Evolutionary conservation across 2,888 invertebrate species (phyloP).

Genomic region (Oscheius sp.): DNA sequence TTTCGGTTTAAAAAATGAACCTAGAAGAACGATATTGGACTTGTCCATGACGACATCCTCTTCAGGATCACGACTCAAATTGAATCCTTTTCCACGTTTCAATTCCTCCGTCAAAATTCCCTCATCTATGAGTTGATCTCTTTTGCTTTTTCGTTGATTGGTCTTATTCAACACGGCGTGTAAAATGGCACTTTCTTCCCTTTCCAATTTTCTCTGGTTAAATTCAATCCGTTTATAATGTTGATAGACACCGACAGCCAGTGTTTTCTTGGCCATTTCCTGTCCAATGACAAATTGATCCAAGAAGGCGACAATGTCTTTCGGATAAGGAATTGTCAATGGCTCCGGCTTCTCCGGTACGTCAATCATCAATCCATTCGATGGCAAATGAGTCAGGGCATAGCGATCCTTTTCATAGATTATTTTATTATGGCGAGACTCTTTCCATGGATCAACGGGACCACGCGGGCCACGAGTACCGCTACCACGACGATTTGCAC

Average conservation of each 20-base stretch:
- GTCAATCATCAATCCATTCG: neutral
- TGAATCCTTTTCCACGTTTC: neutral
- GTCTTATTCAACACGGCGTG: too few relatives aligned
- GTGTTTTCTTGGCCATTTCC: slow-evolving; percentile 91
- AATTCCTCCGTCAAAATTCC: neutral
- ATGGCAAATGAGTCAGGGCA: neutral
- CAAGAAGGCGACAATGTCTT: slow-evolving; percentile 89
- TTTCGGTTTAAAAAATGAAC: neutral
- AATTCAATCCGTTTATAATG: slow-evolving; percentile 97
- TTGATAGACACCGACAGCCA: slow-evolving; percentile 97
- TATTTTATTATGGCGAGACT: neutral
- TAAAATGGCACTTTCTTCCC: slow-evolving; percentile 46
- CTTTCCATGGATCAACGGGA: neutral
- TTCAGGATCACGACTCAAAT: neutral
- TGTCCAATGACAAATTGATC: slow-evolving; percentile 76
- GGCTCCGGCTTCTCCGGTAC: neutral
- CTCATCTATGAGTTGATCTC: too few relatives aligned
- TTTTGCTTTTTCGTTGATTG: neutral
- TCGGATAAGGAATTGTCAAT: slow-evolving; percentile 9
- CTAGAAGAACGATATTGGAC: slow-evolving; percentile 86
- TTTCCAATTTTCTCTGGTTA: slow-evolving; percentile 76
- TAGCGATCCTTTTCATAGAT: neutral
- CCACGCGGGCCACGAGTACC: neutral
- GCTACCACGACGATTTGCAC: neutral
- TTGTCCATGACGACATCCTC: slow-evolving; percentile 84